Conservation (phyloP, 2,888 invertebrate species). For the Eurytoma californica region DNA sequence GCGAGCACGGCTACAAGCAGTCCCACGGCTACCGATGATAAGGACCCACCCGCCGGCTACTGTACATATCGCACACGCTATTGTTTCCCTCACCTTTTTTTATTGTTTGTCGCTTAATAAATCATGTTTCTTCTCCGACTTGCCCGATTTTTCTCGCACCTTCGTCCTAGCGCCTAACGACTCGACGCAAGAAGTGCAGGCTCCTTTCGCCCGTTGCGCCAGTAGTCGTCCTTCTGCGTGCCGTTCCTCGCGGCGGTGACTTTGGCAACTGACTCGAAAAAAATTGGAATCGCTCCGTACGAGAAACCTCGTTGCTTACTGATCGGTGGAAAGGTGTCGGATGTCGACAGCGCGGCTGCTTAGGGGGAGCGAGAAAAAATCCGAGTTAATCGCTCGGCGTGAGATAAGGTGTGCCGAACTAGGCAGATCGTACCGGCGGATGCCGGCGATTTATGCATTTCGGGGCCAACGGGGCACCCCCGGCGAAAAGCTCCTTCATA, state of each 20-base stretch:
- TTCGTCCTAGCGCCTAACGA: no score
- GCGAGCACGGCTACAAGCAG: constrained; percentile 76
- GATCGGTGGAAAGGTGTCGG: constrained; percentile 33
- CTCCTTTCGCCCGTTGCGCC: background rate
- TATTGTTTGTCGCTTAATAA: no score
- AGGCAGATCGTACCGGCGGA: constrained; percentile 7
- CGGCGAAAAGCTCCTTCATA: background rate
- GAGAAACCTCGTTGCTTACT: constrained; percentile 37
- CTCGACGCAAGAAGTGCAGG: background rate
- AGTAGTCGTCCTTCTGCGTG: background rate
- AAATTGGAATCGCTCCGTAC: constrained; percentile 12
- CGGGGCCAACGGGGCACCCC: constrained; percentile 9
- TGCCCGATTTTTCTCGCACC: no score
- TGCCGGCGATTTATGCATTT: constrained; percentile 27
- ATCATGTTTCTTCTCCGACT: no score
- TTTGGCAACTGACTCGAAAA: background rate
- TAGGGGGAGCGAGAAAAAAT: background rate
- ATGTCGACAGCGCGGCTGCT: constrained; percentile 2
- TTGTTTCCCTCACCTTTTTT: background rate
- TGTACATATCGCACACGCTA: background rate
- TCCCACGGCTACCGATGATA: constrained; percentile 59
- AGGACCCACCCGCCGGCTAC: background rate
- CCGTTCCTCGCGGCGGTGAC: background rate
- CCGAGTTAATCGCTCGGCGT: no score
- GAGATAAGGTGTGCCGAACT: background rate